Percentiles rank a stretch among this genome's conserved stretches.
Conservation (phyloP, 2,797 vertebrate genomes). For the Cheirogaleus major region DNA sequence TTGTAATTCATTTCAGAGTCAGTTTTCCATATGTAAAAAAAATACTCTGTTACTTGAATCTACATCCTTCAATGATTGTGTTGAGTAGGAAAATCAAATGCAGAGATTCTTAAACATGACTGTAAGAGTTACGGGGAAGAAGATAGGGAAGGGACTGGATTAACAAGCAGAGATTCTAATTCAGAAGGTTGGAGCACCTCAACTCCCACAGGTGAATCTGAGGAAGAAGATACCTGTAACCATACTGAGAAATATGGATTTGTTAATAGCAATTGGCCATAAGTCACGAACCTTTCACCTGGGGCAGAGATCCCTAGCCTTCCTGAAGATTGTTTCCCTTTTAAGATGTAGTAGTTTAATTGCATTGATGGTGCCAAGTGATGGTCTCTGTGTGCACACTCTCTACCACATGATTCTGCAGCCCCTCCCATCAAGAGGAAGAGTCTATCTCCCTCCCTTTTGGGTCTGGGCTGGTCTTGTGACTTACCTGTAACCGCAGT, state of each 20-base stretch:
- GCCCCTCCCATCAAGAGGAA: background rate
- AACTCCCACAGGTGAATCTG: background rate
- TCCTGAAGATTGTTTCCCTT: slow-evolving; percentile 3
- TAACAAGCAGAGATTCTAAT: background rate
- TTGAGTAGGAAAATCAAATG: background rate
- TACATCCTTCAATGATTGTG: background rate
- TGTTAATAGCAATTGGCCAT: background rate
- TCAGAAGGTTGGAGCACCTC: background rate
- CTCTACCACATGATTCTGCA: background rate
- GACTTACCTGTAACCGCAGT: background rate
- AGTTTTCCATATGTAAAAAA: background rate
- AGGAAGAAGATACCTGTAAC: background rate
- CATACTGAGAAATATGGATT: background rate
- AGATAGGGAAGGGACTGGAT: background rate
- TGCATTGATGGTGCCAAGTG: background rate
- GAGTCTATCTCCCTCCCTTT: background rate
- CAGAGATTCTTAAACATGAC: background rate
- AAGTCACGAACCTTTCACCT: background rate
- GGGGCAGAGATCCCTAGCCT: background rate
- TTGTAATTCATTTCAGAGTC: background rate
- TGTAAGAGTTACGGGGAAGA: background rate
- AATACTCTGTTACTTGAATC: background rate
- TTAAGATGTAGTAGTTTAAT: background rate
- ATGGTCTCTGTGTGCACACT: background rate
- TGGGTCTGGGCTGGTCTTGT: background rate